Base-by-base conservation (phyloP, 2,113 vertebrate species). In the Notothenia coriiceps region DNA sequence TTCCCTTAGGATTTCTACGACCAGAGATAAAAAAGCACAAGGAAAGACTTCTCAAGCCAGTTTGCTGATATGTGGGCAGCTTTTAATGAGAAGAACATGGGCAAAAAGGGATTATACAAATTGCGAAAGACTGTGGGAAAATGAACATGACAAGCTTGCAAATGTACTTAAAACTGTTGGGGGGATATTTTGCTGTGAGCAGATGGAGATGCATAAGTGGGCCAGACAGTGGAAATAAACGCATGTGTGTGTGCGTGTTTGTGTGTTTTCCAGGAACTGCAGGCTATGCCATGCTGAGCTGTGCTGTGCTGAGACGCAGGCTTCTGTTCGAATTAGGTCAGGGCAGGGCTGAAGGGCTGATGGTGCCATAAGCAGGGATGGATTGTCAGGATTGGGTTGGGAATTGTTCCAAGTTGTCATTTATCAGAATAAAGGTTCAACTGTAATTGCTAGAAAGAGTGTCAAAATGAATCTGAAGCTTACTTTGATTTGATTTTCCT, bases 311-410 rank as follows among this genome's bases (percentile, higher is more conserved):
- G 91, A 91, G 85, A 89, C 15, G 5, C 78, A 84, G 79, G 74
- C 80, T 90, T 83, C 78, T 87, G 78, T 77, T 72, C n/a, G 83
- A 94, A 92, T 89, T 92, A 91, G 93, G 93, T 94, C 93, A 93
- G 87, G 81, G 79, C 74, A 79, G 74, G 74, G 80, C 91, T 88
- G 88, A 88, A 88, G 90, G 86, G 89, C 90, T 86, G 80, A 76
- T 63, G 78, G 55, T 70, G 79, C 73, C 67, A 56, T 86, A 85
- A 80, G 83, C 76, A 87, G 84, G 63, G 59, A 65, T 88, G 76
- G 80, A 87, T 84, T 81, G 85, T 86, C 61, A 73, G 70, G 79
- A 80, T 63, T 56, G 71, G 49, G 70, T 59, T 70, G 63, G 56
- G 85, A 91, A 79, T n/a, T 2, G 6, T 69, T 64, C 52, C 20